These are phyloP conservation scores for Oreochromis tanganicae DNA, from an alignment of 2,113 vertebrate genomes.

Conservation along the genomic window DNA sequence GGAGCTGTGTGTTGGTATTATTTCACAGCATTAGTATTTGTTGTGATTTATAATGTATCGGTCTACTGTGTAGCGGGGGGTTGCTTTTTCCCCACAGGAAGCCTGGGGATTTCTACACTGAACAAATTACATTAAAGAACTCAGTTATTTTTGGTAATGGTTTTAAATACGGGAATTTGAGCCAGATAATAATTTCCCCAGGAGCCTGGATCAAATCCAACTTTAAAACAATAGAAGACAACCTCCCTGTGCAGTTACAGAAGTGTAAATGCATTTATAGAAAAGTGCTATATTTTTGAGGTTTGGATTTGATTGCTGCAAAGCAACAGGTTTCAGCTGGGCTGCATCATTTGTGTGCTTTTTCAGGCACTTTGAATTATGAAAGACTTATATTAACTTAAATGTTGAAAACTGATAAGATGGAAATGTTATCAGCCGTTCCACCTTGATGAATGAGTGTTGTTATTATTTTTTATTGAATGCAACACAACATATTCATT, in stretches of 20 bases:
- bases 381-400: background rate
- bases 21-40: background rate
- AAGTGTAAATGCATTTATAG: background rate
- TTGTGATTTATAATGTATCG: background rate
- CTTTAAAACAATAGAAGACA: background rate
- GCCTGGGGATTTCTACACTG: background rate
- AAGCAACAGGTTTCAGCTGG: background rate
- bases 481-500: accelerated
- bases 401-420: background rate
- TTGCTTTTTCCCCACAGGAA: background rate
- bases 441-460: background rate
- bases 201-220: background rate
- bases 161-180: background rate
- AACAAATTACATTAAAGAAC: background rate
- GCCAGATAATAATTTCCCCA: background rate
- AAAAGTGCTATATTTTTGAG: background rate
- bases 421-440: background rate
- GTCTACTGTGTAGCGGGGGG: background rate
- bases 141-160: background rate
- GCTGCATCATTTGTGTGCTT: background rate
- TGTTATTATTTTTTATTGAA: background rate
- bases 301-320: background rate
- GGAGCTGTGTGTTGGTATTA: background rate
- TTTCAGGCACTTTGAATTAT: background rate
- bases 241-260: no score